Evolutionary conservation across 2,797 vertebrate genomes (phyloP).

Genomic region (Eupleurogrammus muticus): DNA sequence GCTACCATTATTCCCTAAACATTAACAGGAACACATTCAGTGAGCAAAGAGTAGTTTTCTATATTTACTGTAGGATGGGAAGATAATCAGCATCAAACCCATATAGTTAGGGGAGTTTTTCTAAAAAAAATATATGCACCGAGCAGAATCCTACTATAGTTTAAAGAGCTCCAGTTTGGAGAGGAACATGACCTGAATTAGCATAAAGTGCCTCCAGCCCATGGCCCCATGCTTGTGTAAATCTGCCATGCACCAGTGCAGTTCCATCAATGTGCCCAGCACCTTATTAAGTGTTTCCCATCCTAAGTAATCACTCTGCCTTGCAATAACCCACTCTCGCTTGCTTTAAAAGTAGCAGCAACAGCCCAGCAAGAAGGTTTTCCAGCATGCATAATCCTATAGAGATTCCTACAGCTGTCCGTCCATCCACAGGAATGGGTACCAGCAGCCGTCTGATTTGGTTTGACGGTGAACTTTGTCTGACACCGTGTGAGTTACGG

Average conservation of each 20-base stretch:
- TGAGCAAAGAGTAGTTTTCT: background rate
- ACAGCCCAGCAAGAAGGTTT: slow-evolving; percentile 1
- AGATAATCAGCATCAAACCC: background rate
- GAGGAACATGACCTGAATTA: slow-evolving; percentile 9
- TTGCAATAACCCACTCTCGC: slow-evolving; percentile 1
- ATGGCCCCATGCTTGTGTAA: background rate
- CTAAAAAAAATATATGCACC: background rate
- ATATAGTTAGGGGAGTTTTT: background rate
- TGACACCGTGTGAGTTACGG: slow-evolving; percentile 20
- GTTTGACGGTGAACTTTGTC: slow-evolving; percentile 27
- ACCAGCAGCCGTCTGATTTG: slow-evolving; percentile 20
- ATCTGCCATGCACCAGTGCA: slow-evolving; percentile 21
- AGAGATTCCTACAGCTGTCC: slow-evolving; percentile 3
- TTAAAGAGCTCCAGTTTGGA: background rate
- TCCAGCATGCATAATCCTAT: background rate
- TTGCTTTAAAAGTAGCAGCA: slow-evolving; percentile 6
- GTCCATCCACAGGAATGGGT: background rate
- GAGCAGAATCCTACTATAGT: background rate
- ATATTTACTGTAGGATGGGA: background rate
- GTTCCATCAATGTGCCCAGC: slow-evolving; percentile 28
- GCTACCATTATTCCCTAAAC: no score
- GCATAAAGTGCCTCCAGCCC: background rate
- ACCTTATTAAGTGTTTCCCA: slow-evolving; percentile 9
- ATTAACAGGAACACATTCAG: background rate
- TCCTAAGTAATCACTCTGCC: slow-evolving; percentile 17